Conservation (phyloP, 2,113 vertebrate species). For the Platysternon megacephalum region DNA sequence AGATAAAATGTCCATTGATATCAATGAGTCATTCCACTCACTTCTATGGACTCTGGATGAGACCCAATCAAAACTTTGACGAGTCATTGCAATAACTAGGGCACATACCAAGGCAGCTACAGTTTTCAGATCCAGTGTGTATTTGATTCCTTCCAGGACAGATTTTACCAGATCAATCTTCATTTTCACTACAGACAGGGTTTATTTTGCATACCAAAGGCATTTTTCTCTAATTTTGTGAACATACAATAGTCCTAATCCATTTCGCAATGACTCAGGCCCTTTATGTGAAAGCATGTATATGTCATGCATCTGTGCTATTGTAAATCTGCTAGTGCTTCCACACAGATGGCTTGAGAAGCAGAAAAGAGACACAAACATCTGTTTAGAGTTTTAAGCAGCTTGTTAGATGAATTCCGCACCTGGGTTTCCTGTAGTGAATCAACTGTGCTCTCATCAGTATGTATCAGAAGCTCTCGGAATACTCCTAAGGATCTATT, state of each 20-base stretch:
- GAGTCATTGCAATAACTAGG: slow-evolving; percentile 25
- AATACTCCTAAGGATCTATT: neutral
- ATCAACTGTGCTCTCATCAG: neutral
- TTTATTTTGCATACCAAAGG: neutral
- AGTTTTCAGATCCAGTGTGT: neutral
- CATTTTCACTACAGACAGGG: neutral
- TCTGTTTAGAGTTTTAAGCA: slow-evolving; percentile 70
- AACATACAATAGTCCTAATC: slow-evolving; percentile 8
- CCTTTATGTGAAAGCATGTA: neutral
- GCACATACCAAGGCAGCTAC: neutral
- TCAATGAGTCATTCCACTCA: neutral
- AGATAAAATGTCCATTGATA: slow-evolving; percentile 39
- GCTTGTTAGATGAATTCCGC: slow-evolving; percentile 65
- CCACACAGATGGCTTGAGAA: slow-evolving; percentile 60
- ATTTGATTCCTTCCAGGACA: neutral
- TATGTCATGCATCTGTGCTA: slow-evolving; percentile 30
- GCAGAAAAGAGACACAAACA: slow-evolving; percentile 65
- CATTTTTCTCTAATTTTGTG: neutral
- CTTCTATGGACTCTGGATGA: neutral
- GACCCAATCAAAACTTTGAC: slow-evolving; percentile 44
- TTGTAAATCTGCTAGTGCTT: slow-evolving; percentile 62
- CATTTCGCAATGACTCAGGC: neutral
- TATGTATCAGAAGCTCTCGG: neutral
- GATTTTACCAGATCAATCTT: neutral
- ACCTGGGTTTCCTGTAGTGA: slow-evolving; percentile 54